Evolutionary conservation across 2,113 vertebrate genomes (phyloP).

Genomic region (Boulengeromyrus knoepffleri): DNA sequence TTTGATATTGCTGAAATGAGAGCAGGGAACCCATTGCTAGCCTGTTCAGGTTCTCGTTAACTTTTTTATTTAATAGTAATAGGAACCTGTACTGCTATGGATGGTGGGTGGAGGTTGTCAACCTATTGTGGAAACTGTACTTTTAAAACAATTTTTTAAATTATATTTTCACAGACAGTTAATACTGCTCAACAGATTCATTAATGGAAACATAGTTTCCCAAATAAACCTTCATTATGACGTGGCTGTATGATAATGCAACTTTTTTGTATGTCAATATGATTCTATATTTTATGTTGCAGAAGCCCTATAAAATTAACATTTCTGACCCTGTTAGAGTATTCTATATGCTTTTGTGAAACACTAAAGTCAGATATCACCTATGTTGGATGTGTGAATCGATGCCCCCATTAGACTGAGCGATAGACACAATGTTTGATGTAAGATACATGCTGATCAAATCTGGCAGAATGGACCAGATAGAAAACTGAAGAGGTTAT

Average conservation of each 20-base stretch:
- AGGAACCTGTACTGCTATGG: background rate
- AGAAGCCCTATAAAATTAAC: background rate
- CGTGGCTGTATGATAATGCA: background rate
- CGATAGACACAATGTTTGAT: background rate
- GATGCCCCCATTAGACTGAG: background rate
- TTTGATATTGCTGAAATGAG: background rate
- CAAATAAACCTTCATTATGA: background rate
- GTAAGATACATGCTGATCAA: background rate
- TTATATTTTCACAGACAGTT: background rate
- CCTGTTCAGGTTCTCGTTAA: background rate
- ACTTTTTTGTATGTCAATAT: background rate
- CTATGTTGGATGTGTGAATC: background rate
- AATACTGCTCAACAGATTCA: background rate
- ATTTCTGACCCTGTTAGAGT: background rate
- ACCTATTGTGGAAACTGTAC: background rate
- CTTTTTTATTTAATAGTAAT: background rate
- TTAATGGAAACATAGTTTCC: background rate
- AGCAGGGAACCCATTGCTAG: slow-evolving; percentile 24
- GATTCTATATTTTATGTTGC: background rate
- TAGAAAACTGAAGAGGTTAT: background rate
- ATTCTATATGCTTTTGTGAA: background rate
- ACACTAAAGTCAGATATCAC: background rate
- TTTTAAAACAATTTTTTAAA: background rate
- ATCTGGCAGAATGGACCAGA: background rate
- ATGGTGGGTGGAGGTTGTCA: background rate